Percentiles rank a stretch among this genome's conserved stretches.
phyloP scores from a whole-genome alignment of 2,797 vertebrate species.

The Brachyalestes nurse region DNA sequence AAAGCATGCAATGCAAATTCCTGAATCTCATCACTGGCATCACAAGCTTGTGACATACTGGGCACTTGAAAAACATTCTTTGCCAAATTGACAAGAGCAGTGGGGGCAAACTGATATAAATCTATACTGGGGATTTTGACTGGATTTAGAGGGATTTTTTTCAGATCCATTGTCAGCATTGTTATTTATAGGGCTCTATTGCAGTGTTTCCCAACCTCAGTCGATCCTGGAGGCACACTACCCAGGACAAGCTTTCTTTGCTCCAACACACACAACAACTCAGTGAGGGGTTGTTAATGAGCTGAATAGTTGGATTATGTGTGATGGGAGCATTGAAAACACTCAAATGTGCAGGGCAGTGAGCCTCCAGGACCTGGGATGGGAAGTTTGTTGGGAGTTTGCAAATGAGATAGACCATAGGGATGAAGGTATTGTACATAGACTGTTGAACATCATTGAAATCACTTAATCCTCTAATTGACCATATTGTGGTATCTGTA shows the following conservation, averaged over 20 bases:
- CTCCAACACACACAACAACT: too few relatives aligned
- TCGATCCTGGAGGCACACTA: too few relatives aligned
- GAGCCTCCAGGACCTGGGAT: too few relatives aligned
- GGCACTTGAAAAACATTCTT: conserved; percentile 47
- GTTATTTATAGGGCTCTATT: conserved; percentile 15
- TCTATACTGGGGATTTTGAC: conserved; percentile 43
- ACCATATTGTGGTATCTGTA: not conserved
- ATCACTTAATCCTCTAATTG: not conserved
- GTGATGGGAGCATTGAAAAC: too few relatives aligned
- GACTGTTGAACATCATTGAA: not conserved
- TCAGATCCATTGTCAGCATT: conserved; percentile 45
- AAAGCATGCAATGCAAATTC: not conserved
- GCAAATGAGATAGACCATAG: not conserved
- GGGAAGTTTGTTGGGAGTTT: not conserved
- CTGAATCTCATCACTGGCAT: conserved; percentile 28
- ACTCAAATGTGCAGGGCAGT: too few relatives aligned
- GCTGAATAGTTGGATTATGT: too few relatives aligned
- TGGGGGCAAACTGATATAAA: conserved; percentile 41
- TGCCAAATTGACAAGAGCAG: conserved; percentile 41
- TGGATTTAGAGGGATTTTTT: conserved; percentile 40
- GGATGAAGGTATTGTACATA: not conserved
- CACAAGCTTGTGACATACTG: conserved; percentile 19
- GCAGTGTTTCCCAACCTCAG: too few relatives aligned
- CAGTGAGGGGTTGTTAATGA: too few relatives aligned
- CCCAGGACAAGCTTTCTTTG: too few relatives aligned